Conservation (phyloP, 2,113 vertebrate genomes). For the Leptodactylus fuscus region DNA sequence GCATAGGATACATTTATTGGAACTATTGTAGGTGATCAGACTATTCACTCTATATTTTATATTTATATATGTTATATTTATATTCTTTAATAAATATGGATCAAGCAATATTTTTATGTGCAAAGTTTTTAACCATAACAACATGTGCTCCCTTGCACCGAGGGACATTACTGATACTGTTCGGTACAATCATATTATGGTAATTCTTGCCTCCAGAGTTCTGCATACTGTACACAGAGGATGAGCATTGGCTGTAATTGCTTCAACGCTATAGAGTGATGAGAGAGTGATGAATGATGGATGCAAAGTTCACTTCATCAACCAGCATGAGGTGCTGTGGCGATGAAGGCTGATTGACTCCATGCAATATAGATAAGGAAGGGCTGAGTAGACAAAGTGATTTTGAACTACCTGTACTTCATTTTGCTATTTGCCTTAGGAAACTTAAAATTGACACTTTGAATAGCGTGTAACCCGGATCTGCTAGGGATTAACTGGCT, state of each 20-base stretch:
- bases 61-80: too few species aligned
- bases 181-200: not conserved
- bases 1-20: too few species aligned
- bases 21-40: too few species aligned
- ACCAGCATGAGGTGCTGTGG: slow-evolving; percentile 12
- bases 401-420: not conserved
- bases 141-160: not conserved
- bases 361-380: not conserved
- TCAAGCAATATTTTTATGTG: too few species aligned
- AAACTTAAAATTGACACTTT: not conserved
- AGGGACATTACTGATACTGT: not conserved
- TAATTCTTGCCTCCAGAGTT: not conserved
- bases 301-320: slow-evolving; percentile 36
- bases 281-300: slow-evolving; percentile 39
- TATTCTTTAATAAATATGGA: too few species aligned
- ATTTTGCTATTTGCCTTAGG: not conserved
- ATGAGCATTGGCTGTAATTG: not conserved
- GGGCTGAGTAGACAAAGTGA: not conserved
- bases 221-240: not conserved
- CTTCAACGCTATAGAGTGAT: not conserved
- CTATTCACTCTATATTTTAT: too few species aligned
- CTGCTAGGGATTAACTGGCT: too few species aligned
- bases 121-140: not conserved
- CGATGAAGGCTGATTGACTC: slow-evolving; percentile 31
- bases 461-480: not conserved